These are phyloP conservation scores for Luperina testacea DNA, from an alignment of 2,888 invertebrate genomes.

Conservation along the genomic window DNA sequence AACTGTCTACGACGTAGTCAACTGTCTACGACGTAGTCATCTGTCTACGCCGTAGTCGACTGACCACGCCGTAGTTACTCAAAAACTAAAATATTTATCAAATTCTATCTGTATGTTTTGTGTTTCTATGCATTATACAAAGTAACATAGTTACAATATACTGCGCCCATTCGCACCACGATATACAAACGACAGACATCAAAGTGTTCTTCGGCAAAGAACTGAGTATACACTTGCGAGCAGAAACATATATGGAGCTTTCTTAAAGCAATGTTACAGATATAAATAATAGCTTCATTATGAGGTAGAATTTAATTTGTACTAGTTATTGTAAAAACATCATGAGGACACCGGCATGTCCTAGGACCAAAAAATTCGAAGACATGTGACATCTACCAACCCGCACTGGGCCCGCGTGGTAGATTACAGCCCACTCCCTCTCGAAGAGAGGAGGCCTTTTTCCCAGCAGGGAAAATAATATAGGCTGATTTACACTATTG, in stretches of 20 bases:
- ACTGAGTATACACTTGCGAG: constrained; percentile 60
- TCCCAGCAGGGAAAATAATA: not conserved
- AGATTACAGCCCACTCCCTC: not conserved
- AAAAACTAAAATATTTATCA: not conserved
- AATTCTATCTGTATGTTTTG: constrained; percentile 1
- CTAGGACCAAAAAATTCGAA: too few relatives aligned
- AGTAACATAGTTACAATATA: constrained; percentile 55
- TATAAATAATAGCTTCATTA: not conserved
- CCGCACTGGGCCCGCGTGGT: not conserved
- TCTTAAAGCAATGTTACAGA: not conserved
- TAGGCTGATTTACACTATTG: not conserved
- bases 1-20: not conserved
- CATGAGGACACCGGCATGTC: not conserved
- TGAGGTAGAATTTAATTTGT: not conserved
- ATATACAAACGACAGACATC: constrained; percentile 69
- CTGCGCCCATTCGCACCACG: constrained; percentile 59
- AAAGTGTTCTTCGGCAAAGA: constrained; percentile 69
- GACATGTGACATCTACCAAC: not conserved
- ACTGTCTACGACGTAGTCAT: not conserved
- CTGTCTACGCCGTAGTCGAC: not conserved
- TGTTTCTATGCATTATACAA: constrained; percentile 17
- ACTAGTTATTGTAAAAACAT: not conserved
- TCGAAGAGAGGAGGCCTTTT: not conserved
- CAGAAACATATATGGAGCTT: constrained; percentile 12
- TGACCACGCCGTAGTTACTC: not conserved